A percentile compares a stretch with the other conserved stretches of the same genome.
Conservation (phyloP, 2,797 vertebrate species). For the Borostomias antarcticus region DNA sequence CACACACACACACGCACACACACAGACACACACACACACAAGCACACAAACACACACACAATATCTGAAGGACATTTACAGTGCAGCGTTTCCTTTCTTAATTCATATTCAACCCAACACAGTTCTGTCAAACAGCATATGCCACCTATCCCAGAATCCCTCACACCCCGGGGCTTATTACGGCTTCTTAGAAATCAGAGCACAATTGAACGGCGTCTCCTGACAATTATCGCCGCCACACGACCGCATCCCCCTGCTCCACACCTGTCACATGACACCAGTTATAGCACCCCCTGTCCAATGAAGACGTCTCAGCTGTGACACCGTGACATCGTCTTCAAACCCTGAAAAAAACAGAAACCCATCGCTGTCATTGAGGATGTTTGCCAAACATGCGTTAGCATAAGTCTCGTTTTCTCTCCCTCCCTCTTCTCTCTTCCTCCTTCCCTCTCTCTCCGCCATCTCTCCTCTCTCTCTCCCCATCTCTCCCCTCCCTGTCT, state of each 20-base stretch:
- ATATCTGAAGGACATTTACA: too few species aligned
- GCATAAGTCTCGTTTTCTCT: conserved; percentile 44
- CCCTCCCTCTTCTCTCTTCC: conserved; percentile 28
- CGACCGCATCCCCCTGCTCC: conserved; percentile 16
- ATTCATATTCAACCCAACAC: conserved; percentile 39
- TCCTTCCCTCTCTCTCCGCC: conserved; percentile 35
- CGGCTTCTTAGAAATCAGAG: conserved; percentile 30
- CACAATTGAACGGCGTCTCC: conserved; percentile 22
- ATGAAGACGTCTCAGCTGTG: too few species aligned
- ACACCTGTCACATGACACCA: conserved; percentile 34
- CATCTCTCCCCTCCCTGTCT: conserved; percentile 6
- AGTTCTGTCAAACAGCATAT: conserved; percentile 19
- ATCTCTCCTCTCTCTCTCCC: conserved; percentile 24
- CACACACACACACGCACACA: conserved; percentile 15
- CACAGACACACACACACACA: background rate
- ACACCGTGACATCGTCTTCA: too few species aligned
- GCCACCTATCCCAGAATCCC: conserved; percentile 43
- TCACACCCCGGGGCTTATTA: conserved; percentile 20
- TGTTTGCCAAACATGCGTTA: conserved; percentile 54
- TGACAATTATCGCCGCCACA: conserved; percentile 31
- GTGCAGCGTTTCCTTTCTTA: conserved; percentile 7
- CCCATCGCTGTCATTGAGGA: too few species aligned
- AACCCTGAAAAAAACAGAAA: too few species aligned
- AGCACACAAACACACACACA: background rate
- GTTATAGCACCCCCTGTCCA: conserved; percentile 20